Conservation (phyloP, 1,140 invertebrate genomes). For the Diabrotica virgifera region DNA sequence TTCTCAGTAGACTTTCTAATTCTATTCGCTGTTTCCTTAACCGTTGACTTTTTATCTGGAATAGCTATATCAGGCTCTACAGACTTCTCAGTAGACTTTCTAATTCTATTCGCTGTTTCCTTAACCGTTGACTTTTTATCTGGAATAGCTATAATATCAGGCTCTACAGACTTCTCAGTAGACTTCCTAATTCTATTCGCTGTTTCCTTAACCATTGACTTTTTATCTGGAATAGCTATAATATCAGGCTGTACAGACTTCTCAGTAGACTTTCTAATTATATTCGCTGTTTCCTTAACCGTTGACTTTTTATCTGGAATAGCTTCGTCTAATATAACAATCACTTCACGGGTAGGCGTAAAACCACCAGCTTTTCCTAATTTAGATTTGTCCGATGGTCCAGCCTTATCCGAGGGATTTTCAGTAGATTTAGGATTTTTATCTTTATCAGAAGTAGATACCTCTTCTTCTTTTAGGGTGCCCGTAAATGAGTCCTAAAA, state of each 20-base stretch:
- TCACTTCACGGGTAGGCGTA: too few species aligned
- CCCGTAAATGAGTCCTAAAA: conserved; percentile 22
- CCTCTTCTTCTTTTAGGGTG: neutral
- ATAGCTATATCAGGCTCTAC: neutral
- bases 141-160: neutral
- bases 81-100: neutral
- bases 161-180: neutral
- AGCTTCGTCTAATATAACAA: neutral
- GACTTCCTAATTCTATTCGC: neutral
- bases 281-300: neutral
- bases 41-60: neutral
- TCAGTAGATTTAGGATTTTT: neutral
- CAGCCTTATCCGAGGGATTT: too few species aligned
- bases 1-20: neutral
- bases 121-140: neutral
- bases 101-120: neutral
- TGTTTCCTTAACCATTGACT: neutral
- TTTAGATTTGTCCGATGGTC: too few species aligned
- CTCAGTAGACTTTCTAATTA: neutral
- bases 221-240: conserved; percentile 1
- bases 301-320: neutral
- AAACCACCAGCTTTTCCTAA: neutral
- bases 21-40: neutral
- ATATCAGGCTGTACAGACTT: neutral
- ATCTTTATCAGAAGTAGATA: neutral